Percentiles rank a stretch among this genome's conserved stretches.
These are phyloP conservation scores for Aptenodytes forsteri DNA, from an alignment of 2,113 vertebrate species.

Conservation along the genomic window DNA sequence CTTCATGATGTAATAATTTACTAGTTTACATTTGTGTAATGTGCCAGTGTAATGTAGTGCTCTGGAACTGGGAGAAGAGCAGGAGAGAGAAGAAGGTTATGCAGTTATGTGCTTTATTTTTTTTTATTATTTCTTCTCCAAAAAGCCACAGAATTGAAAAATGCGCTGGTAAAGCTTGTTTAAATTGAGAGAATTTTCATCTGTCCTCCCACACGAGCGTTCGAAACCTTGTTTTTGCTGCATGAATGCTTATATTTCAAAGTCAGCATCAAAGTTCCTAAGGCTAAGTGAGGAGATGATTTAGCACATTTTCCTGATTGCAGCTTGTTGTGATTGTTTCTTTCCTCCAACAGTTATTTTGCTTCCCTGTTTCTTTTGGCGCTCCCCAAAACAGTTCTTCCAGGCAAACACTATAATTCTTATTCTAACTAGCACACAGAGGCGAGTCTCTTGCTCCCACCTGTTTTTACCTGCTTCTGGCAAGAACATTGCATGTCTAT, in stretches of 20 bases:
- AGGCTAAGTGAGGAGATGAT: constrained; percentile 4
- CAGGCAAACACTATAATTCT: background rate
- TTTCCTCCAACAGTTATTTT: background rate
- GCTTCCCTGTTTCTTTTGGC: background rate
- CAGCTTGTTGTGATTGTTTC: background rate
- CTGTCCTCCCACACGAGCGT: background rate
- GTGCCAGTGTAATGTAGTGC: background rate
- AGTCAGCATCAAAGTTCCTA: background rate
- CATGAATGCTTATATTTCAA: background rate
- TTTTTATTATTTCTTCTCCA: background rate
- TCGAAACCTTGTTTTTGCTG: background rate
- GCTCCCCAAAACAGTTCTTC: background rate
- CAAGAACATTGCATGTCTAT: background rate
- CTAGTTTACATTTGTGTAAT: background rate
- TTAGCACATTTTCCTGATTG: background rate
- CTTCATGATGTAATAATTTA: background rate
- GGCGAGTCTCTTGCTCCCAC: background rate
- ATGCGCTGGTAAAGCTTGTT: background rate
- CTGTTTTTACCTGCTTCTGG: background rate
- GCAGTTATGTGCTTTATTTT: background rate
- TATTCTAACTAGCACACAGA: background rate
- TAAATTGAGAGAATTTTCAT: background rate
- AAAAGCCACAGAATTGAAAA: background rate
- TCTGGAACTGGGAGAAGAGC: background rate
- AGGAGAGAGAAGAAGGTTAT: background rate